phyloP scores from a whole-genome alignment of 1,140 invertebrate genomes.

The Latrodectus geometricus region DNA sequence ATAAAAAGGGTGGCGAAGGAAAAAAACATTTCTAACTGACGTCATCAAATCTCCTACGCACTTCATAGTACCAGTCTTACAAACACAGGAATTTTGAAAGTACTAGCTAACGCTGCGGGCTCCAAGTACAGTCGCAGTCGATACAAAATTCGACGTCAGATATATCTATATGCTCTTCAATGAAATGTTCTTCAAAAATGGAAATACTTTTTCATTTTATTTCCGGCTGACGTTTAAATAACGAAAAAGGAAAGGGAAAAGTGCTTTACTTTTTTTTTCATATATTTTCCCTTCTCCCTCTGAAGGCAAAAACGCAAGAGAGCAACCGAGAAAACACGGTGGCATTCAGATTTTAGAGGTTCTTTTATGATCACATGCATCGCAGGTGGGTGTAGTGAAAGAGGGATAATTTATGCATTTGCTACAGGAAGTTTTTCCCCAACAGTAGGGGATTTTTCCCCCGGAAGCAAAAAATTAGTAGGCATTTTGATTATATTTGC shows the following conservation, averaged over 20 bases:
- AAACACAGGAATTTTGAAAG: neutral
- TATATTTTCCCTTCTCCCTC: neutral
- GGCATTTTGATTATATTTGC: neutral
- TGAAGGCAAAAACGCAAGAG: neutral
- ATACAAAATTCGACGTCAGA: neutral
- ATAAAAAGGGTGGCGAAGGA: neutral
- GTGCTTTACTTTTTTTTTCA: neutral
- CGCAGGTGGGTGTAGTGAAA: neutral
- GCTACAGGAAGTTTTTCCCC: neutral
- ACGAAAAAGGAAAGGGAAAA: neutral
- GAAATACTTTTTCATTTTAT: slow-evolving; percentile 28
- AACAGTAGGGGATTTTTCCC: neutral
- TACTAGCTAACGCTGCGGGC: neutral
- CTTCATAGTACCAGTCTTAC: neutral
- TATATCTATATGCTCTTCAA: neutral
- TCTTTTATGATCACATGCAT: slow-evolving; percentile 9
- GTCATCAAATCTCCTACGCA: slow-evolving; percentile 12
- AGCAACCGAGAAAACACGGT: neutral
- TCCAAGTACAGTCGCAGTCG: neutral
- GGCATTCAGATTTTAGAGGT: neutral
- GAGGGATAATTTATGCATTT: slow-evolving; percentile 9
- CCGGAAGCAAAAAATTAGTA: slow-evolving; percentile 2
- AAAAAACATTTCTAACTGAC: neutral
- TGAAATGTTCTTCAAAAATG: slow-evolving; percentile 23
- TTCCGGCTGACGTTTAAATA: slow-evolving; percentile 26